A percentile compares a stretch with the other conserved stretches of the same genome.
Evolutionary conservation across 2,797 vertebrate species (phyloP).

Genomic region (Alca torda): DNA sequence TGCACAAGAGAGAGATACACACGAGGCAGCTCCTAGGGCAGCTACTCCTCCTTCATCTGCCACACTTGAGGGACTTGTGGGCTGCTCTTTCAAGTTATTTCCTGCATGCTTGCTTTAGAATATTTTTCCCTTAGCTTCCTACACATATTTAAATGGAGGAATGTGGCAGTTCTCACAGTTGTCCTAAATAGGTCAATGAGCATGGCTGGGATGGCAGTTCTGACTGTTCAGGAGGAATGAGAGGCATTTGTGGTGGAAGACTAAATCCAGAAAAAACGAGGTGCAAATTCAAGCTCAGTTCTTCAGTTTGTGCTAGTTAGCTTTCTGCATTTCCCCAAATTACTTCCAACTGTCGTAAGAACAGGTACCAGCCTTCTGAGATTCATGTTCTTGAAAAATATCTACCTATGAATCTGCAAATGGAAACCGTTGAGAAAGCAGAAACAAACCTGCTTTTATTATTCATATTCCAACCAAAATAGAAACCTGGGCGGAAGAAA

Average conservation of each 20-base stretch:
- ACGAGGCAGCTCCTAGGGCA: not conserved
- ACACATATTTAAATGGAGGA: not conserved
- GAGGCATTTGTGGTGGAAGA: not conserved
- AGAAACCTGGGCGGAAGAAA: not conserved
- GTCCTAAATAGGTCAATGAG: constrained; percentile 31
- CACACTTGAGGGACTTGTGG: not conserved
- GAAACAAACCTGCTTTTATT: not conserved
- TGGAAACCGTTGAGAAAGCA: not conserved
- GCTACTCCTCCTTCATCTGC: not conserved
- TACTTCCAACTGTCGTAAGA: not conserved
- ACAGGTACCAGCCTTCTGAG: not conserved
- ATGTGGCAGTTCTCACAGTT: constrained; percentile 14
- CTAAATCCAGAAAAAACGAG: not conserved
- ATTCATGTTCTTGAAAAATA: not conserved
- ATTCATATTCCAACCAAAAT: not conserved
- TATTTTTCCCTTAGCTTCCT: not conserved
- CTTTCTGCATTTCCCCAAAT: not conserved
- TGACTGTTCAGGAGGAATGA: not conserved
- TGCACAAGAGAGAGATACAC: not conserved
- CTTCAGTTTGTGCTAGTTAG: not conserved
- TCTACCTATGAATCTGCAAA: not conserved
- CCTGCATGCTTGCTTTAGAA: not conserved
- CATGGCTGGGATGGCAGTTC: not conserved
- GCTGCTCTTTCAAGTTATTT: not conserved
- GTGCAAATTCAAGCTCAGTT: not conserved